phyloP scores from a whole-genome alignment of 2,888 invertebrate genomes.

The Coecobrya sp. region DNA sequence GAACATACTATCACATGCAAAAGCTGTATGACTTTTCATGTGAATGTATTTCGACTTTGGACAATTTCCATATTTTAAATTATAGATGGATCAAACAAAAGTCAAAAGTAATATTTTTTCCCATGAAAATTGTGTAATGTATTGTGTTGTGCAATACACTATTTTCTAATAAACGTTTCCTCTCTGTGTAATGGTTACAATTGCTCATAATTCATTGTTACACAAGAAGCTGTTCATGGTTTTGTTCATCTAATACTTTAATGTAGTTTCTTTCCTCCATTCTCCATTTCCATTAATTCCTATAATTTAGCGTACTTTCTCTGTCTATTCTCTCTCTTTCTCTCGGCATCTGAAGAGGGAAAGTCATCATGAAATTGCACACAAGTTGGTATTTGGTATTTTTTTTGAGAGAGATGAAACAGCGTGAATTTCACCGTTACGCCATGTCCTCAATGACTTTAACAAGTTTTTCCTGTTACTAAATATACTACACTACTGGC shows the following conservation, averaged over 20 bases:
- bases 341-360: not conserved
- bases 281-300: not conserved
- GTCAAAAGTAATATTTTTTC: no score
- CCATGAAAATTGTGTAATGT: no score
- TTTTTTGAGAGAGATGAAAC: constrained; percentile 11
- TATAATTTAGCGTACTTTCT: not conserved
- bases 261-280: not conserved
- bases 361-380: not conserved
- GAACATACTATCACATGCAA: no score
- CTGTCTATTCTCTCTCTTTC: not conserved
- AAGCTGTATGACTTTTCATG: no score
- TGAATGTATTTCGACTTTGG: no score
- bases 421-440: constrained; percentile 36
- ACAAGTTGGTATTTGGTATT: constrained; percentile 2
- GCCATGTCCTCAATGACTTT: constrained; percentile 38
- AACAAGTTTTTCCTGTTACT: constrained; percentile 53
- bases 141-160: no score
- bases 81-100: no score
- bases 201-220: no score
- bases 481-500: not conserved
- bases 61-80: no score
- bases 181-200: no score
- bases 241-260: not conserved
- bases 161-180: no score
- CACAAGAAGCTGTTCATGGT: not conserved